A percentile compares a stretch with the other conserved stretches of the same genome.
phyloP scores from a whole-genome alignment of 2,888 invertebrate species.

The Drosophila kambysellisi region DNA sequence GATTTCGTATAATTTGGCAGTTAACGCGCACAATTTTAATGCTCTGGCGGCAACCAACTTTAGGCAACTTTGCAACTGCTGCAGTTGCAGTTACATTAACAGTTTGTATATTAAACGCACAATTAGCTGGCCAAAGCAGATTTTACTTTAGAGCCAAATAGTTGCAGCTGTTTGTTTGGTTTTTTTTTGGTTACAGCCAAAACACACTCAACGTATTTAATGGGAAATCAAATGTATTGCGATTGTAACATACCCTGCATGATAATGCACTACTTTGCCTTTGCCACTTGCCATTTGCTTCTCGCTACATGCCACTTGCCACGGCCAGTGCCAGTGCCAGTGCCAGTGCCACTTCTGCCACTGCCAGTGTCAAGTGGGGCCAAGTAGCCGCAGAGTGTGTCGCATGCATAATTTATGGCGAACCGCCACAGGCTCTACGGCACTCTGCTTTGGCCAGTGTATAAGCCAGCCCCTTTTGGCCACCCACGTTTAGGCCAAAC shows the following conservation, averaged over 20 bases:
- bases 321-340: not conserved
- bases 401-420: conserved; percentile 60
- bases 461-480: not conserved
- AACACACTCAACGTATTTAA: conserved; percentile 21
- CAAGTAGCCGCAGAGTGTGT: conserved; percentile 49
- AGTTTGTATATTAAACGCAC: conserved; percentile 31
- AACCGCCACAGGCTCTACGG: conserved; percentile 19
- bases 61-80: conserved; percentile 3
- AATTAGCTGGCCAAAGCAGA: conserved; percentile 36
- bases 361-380: conserved; percentile 38
- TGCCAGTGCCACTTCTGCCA: not conserved
- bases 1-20: conserved; percentile 63
- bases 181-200: not conserved
- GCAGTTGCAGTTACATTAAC: conserved; percentile 15
- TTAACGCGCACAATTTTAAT: conserved; percentile 59
- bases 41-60: conserved; percentile 3
- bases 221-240: conserved; percentile 61
- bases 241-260: conserved; percentile 57
- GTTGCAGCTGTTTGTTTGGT: conserved; percentile 2
- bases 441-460: conserved; percentile 13
- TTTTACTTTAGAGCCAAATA: conserved; percentile 14
- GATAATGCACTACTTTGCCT: conserved; percentile 46
- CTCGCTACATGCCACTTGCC: conserved; percentile 8
- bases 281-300: conserved; percentile 25
- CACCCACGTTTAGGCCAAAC: conserved; percentile 33